phyloP scores from a whole-genome alignment of 1,140 invertebrate species.

The Bombus vancouverensis region DNA sequence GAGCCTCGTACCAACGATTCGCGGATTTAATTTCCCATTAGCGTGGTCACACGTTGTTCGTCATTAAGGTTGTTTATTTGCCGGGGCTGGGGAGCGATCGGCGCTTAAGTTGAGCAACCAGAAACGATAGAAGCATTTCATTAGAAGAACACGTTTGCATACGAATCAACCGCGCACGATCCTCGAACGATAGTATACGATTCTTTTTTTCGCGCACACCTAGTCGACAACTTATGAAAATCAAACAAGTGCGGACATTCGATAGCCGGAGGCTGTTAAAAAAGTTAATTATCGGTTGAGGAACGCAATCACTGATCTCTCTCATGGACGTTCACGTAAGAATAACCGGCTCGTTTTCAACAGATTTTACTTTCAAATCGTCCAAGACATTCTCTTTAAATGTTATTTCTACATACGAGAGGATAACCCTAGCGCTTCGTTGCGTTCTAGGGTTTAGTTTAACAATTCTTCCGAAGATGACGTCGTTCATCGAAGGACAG shows the following conservation, averaged over 20 bases:
- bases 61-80: constrained; percentile 31
- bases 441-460: constrained; percentile 2
- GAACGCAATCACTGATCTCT: constrained; percentile 21
- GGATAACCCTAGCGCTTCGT: not conserved
- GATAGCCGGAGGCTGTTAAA: not conserved
- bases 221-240: constrained; percentile 13
- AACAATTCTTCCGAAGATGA: constrained; percentile 22
- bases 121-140: constrained; percentile 3
- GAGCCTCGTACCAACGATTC: not conserved
- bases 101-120: not conserved
- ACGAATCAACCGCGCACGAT: not conserved
- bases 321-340: not conserved
- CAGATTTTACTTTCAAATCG: constrained; percentile 69
- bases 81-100: not conserved
- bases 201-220: not conserved
- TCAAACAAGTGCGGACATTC: not conserved
- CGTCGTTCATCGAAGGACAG: not conserved
- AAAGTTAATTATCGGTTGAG: constrained; percentile 44
- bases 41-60: constrained; percentile 17
- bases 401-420: constrained; percentile 67
- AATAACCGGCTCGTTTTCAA: not conserved
- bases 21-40: constrained; percentile 38
- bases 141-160: not conserved
- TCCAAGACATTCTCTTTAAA: constrained; percentile 57
- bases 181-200: not conserved